Evolutionary conservation across 92 coral and sea anemone genomes (phyloP).

Genomic region (Epizoanthus scotinus): DNA sequence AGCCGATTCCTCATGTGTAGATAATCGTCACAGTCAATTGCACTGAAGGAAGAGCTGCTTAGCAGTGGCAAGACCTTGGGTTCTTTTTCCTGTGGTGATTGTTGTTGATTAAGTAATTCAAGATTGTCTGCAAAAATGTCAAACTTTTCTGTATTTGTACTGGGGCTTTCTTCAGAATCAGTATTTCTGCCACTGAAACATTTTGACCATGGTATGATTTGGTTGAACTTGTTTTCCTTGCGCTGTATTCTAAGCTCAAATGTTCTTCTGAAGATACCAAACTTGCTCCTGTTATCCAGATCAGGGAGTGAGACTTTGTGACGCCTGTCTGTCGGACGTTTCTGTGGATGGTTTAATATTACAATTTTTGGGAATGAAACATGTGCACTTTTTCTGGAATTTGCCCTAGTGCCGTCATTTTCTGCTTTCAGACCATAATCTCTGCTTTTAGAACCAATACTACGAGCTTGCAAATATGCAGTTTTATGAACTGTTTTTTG

Average conservation of each 20-base stretch:
- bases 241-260: constrained; percentile 53
- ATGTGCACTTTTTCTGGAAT: not conserved
- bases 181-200: not conserved
- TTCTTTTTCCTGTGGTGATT: constrained; percentile 26
- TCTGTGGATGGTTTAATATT: not conserved
- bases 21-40: constrained; percentile 68
- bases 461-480: not conserved
- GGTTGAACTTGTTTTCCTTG: not conserved
- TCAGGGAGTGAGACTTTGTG: constrained; percentile 45
- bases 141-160: constrained; percentile 19
- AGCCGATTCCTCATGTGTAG: constrained; percentile 63
- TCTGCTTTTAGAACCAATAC: not conserved
- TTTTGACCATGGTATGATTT: constrained; percentile 19
- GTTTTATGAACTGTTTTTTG: not conserved
- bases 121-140: constrained; percentile 69
- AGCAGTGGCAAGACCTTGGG: constrained; percentile 45
- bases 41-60: constrained; percentile 55
- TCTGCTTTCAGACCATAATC: not conserved
- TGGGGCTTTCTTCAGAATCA: not conserved
- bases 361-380: constrained; percentile 1
- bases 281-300: constrained; percentile 65
- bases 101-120: constrained; percentile 37
- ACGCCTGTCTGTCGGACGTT: not conserved
- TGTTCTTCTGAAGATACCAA: constrained; percentile 60
- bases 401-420: too few species aligned